Evolutionary conservation across 2,888 invertebrate species (phyloP).

Genomic region (Drosophila anomalata): DNA sequence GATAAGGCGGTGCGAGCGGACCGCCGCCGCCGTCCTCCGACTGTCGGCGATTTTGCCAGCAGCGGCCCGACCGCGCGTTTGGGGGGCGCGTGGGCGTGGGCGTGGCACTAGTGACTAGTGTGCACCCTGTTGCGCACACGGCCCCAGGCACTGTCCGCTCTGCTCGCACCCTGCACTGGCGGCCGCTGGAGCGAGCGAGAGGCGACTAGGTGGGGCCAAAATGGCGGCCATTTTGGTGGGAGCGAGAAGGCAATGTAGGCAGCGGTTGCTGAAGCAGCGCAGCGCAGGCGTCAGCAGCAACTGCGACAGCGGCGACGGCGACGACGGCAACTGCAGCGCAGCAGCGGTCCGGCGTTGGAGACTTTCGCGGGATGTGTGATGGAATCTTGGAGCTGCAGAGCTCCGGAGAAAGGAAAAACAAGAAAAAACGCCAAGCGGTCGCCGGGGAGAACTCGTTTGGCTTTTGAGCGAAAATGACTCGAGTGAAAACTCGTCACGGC

Average conservation of each 20-base stretch:
- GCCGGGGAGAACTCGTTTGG: constrained; percentile 32
- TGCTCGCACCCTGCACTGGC: constrained; percentile 20
- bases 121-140: constrained; percentile 69
- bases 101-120: constrained; percentile 67
- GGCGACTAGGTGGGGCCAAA: constrained; percentile 27
- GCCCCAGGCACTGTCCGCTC: constrained; percentile 42
- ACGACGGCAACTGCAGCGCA: constrained; percentile 21
- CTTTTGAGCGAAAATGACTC: constrained; percentile 57
- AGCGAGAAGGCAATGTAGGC: constrained; percentile 63
- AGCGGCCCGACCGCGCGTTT: constrained; percentile 46
- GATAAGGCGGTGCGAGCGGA: constrained; percentile 60
- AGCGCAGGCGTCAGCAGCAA: constrained; percentile 31
- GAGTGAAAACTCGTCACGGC: constrained; percentile 51
- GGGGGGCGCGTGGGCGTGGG: constrained; percentile 50
- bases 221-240: constrained; percentile 80
- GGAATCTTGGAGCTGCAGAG: constrained; percentile 54
- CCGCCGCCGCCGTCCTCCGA: constrained; percentile 61
- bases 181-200: constrained; percentile 44
- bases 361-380: constrained; percentile 57
- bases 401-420: constrained; percentile 23
- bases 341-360: constrained; percentile 63
- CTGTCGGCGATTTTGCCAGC: constrained; percentile 47
- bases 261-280: constrained; percentile 20
- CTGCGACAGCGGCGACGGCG: constrained; percentile 39
- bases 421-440: constrained; percentile 22